Evolutionary conservation across 2,888 invertebrate genomes (phyloP).

Genomic region (Hypsopygia costalis): DNA sequence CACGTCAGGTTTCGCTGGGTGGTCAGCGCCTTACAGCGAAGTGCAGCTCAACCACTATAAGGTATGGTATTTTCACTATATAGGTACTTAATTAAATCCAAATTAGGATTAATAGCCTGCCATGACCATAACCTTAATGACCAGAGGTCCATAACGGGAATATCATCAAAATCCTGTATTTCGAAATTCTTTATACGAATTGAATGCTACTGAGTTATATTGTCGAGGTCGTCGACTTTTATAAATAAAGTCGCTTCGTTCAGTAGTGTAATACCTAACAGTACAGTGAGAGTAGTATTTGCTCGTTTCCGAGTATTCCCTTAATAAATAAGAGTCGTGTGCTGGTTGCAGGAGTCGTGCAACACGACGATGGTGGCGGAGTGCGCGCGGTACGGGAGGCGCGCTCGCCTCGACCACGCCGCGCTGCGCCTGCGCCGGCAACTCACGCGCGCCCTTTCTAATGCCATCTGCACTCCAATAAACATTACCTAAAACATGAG

Average conservation of each 20-base stretch:
- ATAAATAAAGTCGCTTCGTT: neutral
- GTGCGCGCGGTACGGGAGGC: slow-evolving; percentile 53
- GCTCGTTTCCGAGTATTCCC: slow-evolving; percentile 29
- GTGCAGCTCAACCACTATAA: slow-evolving; percentile 86
- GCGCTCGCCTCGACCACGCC: slow-evolving; percentile 53
- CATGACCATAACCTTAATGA: neutral
- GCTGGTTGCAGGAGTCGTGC: slow-evolving; percentile 63
- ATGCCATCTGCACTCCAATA: slow-evolving; percentile 49
- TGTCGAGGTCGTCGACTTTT: neutral
- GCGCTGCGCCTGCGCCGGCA: slow-evolving; percentile 50
- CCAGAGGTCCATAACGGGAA: slow-evolving; percentile 1
- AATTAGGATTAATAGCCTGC: neutral
- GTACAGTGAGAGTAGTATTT: slow-evolving; percentile 4
- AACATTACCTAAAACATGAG: slow-evolving; percentile 32
- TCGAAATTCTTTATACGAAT: neutral
- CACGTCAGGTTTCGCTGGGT: slow-evolving; percentile 73
- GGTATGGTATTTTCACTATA: slow-evolving; percentile 32
- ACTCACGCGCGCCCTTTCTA: slow-evolving; percentile 45
- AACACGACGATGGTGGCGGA: slow-evolving; percentile 65
- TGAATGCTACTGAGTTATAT: slow-evolving; percentile 1
- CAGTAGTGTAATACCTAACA: neutral
- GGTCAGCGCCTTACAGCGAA: slow-evolving; percentile 79
- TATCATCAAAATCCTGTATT: neutral
- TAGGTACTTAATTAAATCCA: neutral
- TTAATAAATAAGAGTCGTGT: slow-evolving; percentile 34